Conservation (phyloP, 2,888 invertebrate species). For the Gryllus longicercus region DNA sequence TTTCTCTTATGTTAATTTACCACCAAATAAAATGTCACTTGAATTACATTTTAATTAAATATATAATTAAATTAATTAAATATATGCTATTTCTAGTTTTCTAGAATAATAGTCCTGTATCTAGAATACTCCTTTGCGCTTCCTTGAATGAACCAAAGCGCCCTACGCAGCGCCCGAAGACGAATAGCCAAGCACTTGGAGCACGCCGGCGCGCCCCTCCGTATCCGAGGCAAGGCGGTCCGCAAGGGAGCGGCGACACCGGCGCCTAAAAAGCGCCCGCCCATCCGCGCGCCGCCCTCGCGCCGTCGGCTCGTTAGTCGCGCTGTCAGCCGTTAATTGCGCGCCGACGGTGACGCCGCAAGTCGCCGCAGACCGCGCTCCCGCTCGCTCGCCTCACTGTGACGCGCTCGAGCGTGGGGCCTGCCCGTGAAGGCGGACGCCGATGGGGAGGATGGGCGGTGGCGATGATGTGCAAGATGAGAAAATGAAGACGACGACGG, state of each 20-base stretch:
- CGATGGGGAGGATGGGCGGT: neutral
- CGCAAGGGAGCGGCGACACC: neutral
- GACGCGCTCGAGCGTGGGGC: neutral
- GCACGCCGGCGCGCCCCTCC: neutral
- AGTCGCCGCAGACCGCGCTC: constrained; percentile 1
- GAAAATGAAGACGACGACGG: no score
- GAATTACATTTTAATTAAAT: no score
- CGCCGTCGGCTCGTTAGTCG: constrained; percentile 17
- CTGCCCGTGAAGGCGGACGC: neutral
- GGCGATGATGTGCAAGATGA: no score
- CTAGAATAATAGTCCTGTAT: no score
- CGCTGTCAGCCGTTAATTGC: constrained; percentile 17
- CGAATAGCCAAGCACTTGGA: no score
- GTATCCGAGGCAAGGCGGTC: neutral
- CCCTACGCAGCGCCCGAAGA: no score
- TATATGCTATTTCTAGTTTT: no score
- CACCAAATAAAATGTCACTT: no score
- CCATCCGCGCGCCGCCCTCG: neutral
- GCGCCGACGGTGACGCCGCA: constrained; percentile 4
- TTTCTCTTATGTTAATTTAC: no score
- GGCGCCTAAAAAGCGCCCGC: neutral
- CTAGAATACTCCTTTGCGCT: no score
- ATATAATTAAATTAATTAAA: no score
- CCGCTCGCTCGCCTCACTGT: neutral
- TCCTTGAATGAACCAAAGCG: no score